phyloP scores from a whole-genome alignment of 2,113 vertebrate species.

The Forbesichthys papilliferus region DNA sequence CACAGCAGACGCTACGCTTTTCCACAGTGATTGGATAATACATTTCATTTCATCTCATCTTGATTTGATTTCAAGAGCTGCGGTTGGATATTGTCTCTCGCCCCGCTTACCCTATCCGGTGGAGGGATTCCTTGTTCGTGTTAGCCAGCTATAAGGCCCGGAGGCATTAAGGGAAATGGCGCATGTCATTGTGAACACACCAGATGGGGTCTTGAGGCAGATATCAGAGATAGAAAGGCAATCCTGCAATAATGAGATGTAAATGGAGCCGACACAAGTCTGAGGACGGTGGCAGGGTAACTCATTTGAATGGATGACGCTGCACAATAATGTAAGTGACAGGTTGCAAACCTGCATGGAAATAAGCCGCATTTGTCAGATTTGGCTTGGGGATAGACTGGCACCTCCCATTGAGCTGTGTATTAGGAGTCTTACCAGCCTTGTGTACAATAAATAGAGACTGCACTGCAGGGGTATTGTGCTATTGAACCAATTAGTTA shows the following conservation, averaged over 20 bases:
- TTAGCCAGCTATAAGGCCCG: constrained; percentile 42
- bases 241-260: constrained; percentile 58
- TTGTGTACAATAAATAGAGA: not conserved
- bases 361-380: constrained; percentile 41
- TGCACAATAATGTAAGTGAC: constrained; percentile 51
- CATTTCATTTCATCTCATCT: constrained; percentile 64
- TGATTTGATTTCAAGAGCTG: constrained; percentile 37
- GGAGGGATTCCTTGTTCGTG: constrained; percentile 39
- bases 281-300: constrained; percentile 8
- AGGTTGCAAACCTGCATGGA: constrained; percentile 63
- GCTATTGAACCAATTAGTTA: not conserved
- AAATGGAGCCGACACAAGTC: constrained; percentile 53
- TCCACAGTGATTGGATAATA: constrained; percentile 57
- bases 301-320: constrained; percentile 27
- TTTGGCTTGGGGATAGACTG: constrained; percentile 2
- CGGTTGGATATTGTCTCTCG: constrained; percentile 20
- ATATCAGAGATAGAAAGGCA: constrained; percentile 32
- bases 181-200: constrained; percentile 69
- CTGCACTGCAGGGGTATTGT: not conserved
- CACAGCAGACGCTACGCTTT: constrained; percentile 52
- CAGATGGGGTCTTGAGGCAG: constrained; percentile 68
- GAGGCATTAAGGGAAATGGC: constrained; percentile 55
- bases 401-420: not conserved
- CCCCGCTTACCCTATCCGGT: constrained; percentile 30
- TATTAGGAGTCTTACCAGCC: not conserved